Base-by-base conservation (phyloP, 2,797 vertebrate genomes). In the Liparis tanakae region DNA sequence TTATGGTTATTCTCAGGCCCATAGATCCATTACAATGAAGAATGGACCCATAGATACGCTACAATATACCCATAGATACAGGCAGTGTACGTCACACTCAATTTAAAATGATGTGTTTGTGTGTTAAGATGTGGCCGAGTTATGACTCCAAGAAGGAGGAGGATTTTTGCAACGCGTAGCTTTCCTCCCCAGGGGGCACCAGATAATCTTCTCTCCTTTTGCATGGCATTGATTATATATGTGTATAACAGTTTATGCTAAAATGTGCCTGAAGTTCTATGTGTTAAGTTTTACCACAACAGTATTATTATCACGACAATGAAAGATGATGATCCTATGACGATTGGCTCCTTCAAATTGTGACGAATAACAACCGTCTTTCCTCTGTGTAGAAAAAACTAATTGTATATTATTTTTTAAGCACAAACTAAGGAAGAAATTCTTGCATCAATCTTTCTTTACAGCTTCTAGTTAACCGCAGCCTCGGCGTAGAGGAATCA, bases 381-480 rank as follows among this genome's bases (percentile, higher is more conserved):
- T 33, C 25, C 25, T 43, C 46, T 34, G 37, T 36, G 50, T 55
- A 13, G 25, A 30, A 17, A 54, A 77, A 62, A 9, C 51, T 22
- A 70, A 76, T 37, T 3, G 55, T 53, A 30, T 56, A n/a, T 67
- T 72, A 65, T 43, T 30, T 30, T 30, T 30, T 2, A 30, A 59
- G 41, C 39, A 62, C 22, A 17, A 55, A 62, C 14, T 33, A 17
- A 37, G 61, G 50, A 73, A 67, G 59, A 20, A n/a, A 22, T 59
- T 37, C 51, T 46, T n/a, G 0, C 43, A 48, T 44, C 18, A 37
- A 75, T 59, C 67, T n/a, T 70, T 9, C 62, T 62, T 80, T 67
- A 73, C 53, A 50, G 80, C 76, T 43, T 46, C 68, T 63, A 46
- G 55, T 78, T 70, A 41, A 59, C 67, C 64, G 30, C 10, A 1